A percentile compares a stretch with the other conserved stretches of the same genome.
Evolutionary conservation across 2,797 vertebrate species (phyloP).

Genomic region (Danio jaintianensis): DNA sequence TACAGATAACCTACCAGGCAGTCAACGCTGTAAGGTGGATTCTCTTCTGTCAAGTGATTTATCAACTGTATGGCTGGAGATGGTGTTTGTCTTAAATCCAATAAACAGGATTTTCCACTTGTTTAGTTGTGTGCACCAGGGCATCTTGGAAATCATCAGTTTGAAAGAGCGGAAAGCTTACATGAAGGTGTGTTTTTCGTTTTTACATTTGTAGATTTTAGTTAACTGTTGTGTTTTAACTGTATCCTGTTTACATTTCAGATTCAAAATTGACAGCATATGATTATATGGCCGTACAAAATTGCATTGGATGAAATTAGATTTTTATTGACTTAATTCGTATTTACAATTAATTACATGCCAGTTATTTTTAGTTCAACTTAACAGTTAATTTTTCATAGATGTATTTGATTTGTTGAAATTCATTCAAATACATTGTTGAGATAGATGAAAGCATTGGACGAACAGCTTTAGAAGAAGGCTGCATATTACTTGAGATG

Average conservation of each 20-base stretch:
- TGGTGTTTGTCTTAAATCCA: not conserved
- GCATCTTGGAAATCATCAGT: not conserved
- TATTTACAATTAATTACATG: not conserved
- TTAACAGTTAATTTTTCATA: too few species aligned
- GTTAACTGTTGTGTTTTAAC: not conserved
- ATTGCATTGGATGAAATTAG: not conserved
- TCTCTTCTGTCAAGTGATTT: not conserved
- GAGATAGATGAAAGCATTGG: not conserved
- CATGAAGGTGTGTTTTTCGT: conserved; percentile 44
- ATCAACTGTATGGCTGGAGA: not conserved
- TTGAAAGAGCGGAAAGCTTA: not conserved
- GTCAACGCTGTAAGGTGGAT: not conserved
- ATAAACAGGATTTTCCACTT: conserved; percentile 4
- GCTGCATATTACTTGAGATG: not conserved
- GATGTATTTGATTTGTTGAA: too few species aligned
- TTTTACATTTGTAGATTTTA: not conserved
- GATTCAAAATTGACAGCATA: not conserved
- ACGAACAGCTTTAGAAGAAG: not conserved
- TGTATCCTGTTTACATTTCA: not conserved
- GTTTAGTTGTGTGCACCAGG: not conserved
- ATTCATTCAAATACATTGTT: not conserved
- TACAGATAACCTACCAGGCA: not conserved
- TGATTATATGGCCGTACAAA: not conserved
- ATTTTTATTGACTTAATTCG: not conserved
- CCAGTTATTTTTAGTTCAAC: not conserved